phyloP scores from a whole-genome alignment of 2,797 vertebrate species.

The Myiotriccus ornatus region DNA sequence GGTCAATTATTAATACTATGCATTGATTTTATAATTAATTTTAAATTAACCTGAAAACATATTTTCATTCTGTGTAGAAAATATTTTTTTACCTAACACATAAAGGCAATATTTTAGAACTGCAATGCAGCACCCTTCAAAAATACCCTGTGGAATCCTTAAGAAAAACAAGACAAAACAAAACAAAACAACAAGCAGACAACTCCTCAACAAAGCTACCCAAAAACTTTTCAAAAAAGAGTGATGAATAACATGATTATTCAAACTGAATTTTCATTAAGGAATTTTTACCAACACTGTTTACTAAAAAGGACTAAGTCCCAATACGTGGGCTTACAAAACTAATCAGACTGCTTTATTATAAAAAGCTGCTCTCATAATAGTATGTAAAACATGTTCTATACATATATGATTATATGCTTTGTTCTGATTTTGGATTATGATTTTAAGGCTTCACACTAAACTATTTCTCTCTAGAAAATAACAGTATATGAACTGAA shows the following conservation, averaged over 20 bases:
- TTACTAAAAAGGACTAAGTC: not conserved
- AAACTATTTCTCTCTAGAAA: not conserved
- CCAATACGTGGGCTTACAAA: not conserved
- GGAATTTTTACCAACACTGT: not conserved
- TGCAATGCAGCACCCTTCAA: not conserved
- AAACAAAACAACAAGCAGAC: not conserved
- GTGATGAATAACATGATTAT: not conserved
- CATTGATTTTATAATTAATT: not conserved
- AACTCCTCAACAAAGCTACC: not conserved
- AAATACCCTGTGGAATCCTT: fast-evolving
- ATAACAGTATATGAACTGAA: not conserved
- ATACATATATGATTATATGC: not conserved
- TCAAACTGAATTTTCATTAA: not conserved
- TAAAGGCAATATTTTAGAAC: not conserved
- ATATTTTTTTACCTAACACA: not conserved
- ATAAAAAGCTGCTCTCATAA: not conserved
- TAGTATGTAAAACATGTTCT: not conserved
- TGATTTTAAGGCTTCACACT: not conserved
- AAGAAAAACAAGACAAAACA: not conserved
- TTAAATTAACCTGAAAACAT: not conserved
- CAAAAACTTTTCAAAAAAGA: not conserved
- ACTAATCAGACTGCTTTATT: not conserved
- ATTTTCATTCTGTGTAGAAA: not conserved
- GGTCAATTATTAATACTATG: not conserved
- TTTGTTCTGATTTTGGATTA: not conserved